These are phyloP conservation scores for Chrysina gloriosa DNA, from an alignment of 2,888 invertebrate species.

Conservation along the genomic window DNA sequence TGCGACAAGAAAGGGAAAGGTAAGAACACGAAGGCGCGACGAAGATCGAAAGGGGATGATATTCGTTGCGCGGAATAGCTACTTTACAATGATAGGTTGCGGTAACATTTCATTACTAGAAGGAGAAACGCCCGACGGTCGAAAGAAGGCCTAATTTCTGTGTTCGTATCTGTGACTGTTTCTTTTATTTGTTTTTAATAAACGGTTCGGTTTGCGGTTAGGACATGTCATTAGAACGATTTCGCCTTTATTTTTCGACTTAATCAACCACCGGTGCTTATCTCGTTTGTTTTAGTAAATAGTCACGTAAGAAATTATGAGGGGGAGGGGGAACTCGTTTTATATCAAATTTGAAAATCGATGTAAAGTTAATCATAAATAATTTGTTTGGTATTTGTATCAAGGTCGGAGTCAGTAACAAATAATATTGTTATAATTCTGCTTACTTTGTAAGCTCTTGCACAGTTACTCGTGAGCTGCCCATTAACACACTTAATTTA, in stretches of 20 bases:
- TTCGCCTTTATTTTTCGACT: neutral
- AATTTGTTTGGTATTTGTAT: neutral
- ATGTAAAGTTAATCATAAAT: too few species aligned
- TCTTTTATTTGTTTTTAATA: constrained; percentile 44
- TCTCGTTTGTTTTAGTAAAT: constrained; percentile 11
- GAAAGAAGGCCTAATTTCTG: constrained; percentile 24
- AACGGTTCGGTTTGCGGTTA: constrained; percentile 22
- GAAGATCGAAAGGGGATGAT: neutral
- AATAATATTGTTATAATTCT: too few species aligned
- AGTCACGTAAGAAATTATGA: neutral
- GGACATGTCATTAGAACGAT: constrained; percentile 12
- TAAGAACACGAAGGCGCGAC: neutral
- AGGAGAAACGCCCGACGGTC: constrained; percentile 6
- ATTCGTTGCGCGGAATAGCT: constrained; percentile 19
- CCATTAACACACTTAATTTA: too few species aligned
- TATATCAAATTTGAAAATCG: neutral
- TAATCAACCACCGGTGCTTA: constrained; percentile 15
- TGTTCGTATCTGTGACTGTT: constrained; percentile 40
- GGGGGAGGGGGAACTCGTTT: neutral
- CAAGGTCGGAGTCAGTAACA: too few species aligned
- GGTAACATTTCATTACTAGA: constrained; percentile 22
- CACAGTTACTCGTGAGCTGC: too few species aligned
- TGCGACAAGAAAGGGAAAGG: neutral
- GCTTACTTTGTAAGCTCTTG: too few species aligned
- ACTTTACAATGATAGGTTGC: constrained; percentile 35